phyloP scores from a whole-genome alignment of 2,797 vertebrate species.

The Mastacembelus armatus region DNA sequence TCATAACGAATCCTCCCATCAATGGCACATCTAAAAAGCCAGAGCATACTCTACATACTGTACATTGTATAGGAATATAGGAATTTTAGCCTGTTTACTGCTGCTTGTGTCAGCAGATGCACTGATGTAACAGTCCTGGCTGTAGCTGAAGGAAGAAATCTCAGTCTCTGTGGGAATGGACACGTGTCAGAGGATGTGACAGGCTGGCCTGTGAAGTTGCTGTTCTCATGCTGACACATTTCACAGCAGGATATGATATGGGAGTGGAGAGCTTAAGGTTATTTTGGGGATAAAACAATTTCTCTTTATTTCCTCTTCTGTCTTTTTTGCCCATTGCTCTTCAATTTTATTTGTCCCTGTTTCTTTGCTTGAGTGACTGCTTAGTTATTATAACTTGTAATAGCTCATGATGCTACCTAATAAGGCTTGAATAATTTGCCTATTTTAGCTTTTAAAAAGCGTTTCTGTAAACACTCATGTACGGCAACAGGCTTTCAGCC shows the following conservation, averaged over 20 bases:
- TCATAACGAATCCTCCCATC: slow-evolving; percentile 1
- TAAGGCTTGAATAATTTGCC: slow-evolving; percentile 68
- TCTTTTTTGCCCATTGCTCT: slow-evolving; percentile 17
- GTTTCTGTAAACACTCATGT: slow-evolving; percentile 68
- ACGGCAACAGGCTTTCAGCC: slow-evolving; percentile 59
- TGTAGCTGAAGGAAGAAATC: slow-evolving; percentile 38
- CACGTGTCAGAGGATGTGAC: slow-evolving; percentile 62
- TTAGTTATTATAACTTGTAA: slow-evolving; percentile 64
- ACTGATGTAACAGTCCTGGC: slow-evolving; percentile 16
- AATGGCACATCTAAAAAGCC: background rate
- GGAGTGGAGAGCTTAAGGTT: slow-evolving; percentile 34
- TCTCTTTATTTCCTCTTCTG: slow-evolving; percentile 26
- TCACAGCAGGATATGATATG: slow-evolving; percentile 30
- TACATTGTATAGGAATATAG: slow-evolving; percentile 13
- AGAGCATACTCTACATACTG: background rate
- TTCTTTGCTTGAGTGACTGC: slow-evolving; percentile 34
- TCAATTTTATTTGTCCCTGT: slow-evolving; percentile 27
- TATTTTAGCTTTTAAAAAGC: slow-evolving; percentile 64
- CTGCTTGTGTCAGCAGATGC: slow-evolving; percentile 47
- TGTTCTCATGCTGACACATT: slow-evolving; percentile 30
- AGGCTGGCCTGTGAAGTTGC: slow-evolving; percentile 57
- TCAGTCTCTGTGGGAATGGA: slow-evolving; percentile 43
- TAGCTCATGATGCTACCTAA: slow-evolving; percentile 61
- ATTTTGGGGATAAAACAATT: slow-evolving; percentile 41
- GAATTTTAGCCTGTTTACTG: slow-evolving; percentile 8